These are phyloP conservation scores for Sinopyrophorus schimmeli DNA, from an alignment of 2,888 invertebrate species.

Conservation along the genomic window DNA sequence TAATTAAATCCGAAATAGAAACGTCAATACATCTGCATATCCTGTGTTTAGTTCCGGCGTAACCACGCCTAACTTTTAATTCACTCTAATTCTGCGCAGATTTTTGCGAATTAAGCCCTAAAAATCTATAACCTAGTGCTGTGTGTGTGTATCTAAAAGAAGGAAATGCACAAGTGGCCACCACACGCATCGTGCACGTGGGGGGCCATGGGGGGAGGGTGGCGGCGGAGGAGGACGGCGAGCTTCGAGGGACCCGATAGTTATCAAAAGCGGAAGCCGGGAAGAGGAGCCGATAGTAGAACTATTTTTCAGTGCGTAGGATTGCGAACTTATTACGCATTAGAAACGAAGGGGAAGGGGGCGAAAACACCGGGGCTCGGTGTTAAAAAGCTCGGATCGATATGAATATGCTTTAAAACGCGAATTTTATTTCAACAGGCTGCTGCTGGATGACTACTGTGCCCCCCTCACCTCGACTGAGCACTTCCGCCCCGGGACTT, in stretches of 20 bases:
- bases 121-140: conserved; percentile 54
- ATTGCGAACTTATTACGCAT: conserved; percentile 42
- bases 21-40: conserved; percentile 55
- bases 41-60: conserved; percentile 40
- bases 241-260: conserved; percentile 22
- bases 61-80: conserved; percentile 57
- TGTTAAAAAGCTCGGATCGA: conserved; percentile 66
- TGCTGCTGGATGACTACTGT: conserved; percentile 42
- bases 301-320: conserved; percentile 43
- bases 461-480: conserved; percentile 39
- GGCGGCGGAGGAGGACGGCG: conserved; percentile 32
- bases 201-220: conserved; percentile 38
- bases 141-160: conserved; percentile 46
- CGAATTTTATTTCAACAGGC: conserved; percentile 65
- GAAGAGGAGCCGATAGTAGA: conserved; percentile 28
- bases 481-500: conserved; percentile 52
- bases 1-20: conserved; percentile 57
- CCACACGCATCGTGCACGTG: too few relatives aligned
- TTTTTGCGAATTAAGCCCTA: conserved; percentile 51
- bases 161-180: conserved; percentile 28
- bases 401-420: conserved; percentile 69
- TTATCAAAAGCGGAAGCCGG: conserved; percentile 18
- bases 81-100: conserved; percentile 56
- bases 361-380: conserved; percentile 51
- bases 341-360: conserved; percentile 39